Base-by-base conservation (phyloP, 2,797 vertebrate species). In the Epinephelus awoara region DNA sequence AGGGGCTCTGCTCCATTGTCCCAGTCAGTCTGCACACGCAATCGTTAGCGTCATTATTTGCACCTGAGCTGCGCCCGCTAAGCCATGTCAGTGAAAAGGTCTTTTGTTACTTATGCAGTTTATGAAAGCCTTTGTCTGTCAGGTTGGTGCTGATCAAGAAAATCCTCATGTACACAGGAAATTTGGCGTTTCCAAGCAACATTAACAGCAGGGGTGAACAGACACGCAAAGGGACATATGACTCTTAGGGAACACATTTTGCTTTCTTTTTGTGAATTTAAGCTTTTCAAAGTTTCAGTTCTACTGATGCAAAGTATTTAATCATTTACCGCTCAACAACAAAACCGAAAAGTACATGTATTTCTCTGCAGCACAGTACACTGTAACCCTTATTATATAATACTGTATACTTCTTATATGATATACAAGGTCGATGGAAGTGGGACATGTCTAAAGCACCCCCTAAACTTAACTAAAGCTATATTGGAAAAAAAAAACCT, bases 181-280 rank as follows among this genome's bases (percentile, higher is more conserved):
- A 67, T 54, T 1, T 3, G 44, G 14, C 5, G 42, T n/a, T 67
- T 67, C 50, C 29, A n/a, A 38, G 5, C 27, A 27, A 27, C 27
- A 27, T 5, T 44, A 18, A 49, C 54, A 34, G 19, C 27, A 27
- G 3, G 5, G 27, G 27, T 18, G 4, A 23, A 27, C 58, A 62
- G 17, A 21, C 42, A 42, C 6, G 27, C 52, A 57, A 40, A 57
- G 23, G 7, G 34, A 34, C 7, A 34, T 34, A 34, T 2, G 8
- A 34, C 27, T 34, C 34, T 34, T 34, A 7, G 34, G 34, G 40
- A 68, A 61, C 23, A 42, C 46, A 50, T 7, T 57, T 57, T 4
- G 42, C n/a, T 62, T 62, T 72, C 15, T 61, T 21, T 65, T 52
- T 38, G 2, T 49, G 25, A 54, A 51, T 46, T 34, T 52, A 51